Base-by-base conservation (phyloP, 1,140 invertebrate genomes). In the Scylla paramamosain region DNA sequence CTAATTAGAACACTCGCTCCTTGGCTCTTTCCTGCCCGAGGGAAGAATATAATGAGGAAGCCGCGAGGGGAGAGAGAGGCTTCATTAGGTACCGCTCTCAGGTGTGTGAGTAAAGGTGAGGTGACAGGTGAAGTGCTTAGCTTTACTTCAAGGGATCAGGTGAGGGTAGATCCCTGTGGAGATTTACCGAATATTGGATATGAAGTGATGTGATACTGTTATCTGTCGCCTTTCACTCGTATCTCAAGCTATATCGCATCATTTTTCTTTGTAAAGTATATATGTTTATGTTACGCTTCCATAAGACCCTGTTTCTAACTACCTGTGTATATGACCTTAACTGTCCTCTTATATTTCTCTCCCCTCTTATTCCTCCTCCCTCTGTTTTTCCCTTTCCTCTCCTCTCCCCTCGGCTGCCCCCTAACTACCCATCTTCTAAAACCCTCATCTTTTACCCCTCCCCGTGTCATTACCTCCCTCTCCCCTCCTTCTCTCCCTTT, bases 341-440 rank as follows among this genome's bases (percentile, higher is more conserved):
- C 67, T n/a, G 67, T 77, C 67, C 67, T 77, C 67, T n/a, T 77
- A 77, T 77, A 77, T 77, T 77, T 77, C 67, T 77, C n/a, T 77
- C 67, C 67, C 67, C 67, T 77, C 67, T 77, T 77, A 77, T 25
- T 77, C n/a, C 67, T n/a, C 67, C 25, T 77, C n/a, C 67, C 67
- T n/a, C 20, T 77, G 20, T 77, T 25, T 77, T 77, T 77, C 20
- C 67, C 67, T 77, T 20, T 77, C 25, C 67, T 20, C 67, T 77
- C 67, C 25, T 77, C 67, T 77, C 67, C 67, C 67, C 67, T 77
- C 67, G 20, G 25, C 20, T 20, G 67, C 67, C 67, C 67, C 67
- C 67, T 77, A 77, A 77, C 67, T 77, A 77, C 67, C 67, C 67
- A 77, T 77, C 67, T 77, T 20, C 25, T 77, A 77, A 77, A 77